Percentiles rank a stretch among this genome's conserved stretches.
These are phyloP conservation scores for Tipula helvola DNA, from an alignment of 2,888 invertebrate species.

Conservation along the genomic window DNA sequence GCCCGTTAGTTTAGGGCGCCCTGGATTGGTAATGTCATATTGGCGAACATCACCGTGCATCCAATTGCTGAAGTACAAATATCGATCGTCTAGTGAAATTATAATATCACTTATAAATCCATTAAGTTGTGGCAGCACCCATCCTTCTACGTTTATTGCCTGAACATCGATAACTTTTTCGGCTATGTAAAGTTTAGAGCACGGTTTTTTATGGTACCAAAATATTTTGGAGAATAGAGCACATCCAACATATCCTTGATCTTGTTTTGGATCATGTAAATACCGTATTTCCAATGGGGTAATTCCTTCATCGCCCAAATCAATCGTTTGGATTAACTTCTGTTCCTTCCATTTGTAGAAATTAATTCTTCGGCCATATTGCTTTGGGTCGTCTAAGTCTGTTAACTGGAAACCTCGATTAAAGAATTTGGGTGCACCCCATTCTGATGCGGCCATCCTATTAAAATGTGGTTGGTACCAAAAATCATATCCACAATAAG, in stretches of 20 bases:
- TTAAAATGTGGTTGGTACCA: slow-evolving; percentile 96
- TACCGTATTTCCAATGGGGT: slow-evolving; percentile 90
- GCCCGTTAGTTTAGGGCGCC: slow-evolving; percentile 63
- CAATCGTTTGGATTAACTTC: slow-evolving; percentile 67
- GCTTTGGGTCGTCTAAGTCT: slow-evolving; percentile 57
- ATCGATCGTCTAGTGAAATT: slow-evolving; percentile 87
- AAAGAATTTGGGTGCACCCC: slow-evolving; percentile 80
- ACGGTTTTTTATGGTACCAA: slow-evolving; percentile 42
- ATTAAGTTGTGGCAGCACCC: slow-evolving; percentile 43
- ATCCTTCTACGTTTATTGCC: slow-evolving; percentile 65
- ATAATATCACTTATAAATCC: slow-evolving; percentile 89
- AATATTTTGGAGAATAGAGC: slow-evolving; percentile 70
- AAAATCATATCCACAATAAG: slow-evolving; percentile 83
- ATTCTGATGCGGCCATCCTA: slow-evolving; percentile 82
- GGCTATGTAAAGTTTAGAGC: slow-evolving; percentile 55
- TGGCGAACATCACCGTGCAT: slow-evolving; percentile 89
- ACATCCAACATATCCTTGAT: slow-evolving; percentile 83
- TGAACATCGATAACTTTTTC: slow-evolving; percentile 82
- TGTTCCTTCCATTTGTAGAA: slow-evolving; percentile 82
- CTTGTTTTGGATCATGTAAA: slow-evolving; percentile 76
- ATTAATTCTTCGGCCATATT: slow-evolving; percentile 68
- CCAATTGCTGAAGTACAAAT: slow-evolving; percentile 84
- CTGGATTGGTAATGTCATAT: slow-evolving; percentile 78
- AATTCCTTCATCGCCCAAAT: slow-evolving; percentile 72
- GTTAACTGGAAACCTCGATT: slow-evolving; percentile 44